A percentile compares a stretch with the other conserved stretches of the same genome.
Conservation (phyloP, 1,140 invertebrate genomes). For the Ceratosolen solmsi region DNA sequence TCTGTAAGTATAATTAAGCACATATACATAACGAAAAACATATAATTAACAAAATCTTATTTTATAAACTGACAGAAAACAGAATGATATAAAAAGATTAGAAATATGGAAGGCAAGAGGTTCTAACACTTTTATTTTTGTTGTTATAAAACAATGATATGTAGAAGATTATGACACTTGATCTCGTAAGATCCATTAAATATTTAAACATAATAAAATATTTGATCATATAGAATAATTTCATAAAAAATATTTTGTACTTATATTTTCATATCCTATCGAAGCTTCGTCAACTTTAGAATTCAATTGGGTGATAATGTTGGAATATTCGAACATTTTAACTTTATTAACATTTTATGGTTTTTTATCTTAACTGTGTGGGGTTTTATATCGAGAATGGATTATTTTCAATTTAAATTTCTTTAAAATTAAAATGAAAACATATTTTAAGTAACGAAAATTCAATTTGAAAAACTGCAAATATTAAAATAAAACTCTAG, state of each 20-base stretch:
- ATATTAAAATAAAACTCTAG: too few relatives aligned
- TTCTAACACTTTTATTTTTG: neutral
- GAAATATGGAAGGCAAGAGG: constrained; percentile 28
- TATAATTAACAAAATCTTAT: neutral
- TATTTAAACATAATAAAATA: constrained; percentile 19
- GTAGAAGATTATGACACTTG: constrained; percentile 14
- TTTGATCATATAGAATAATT: constrained; percentile 33
- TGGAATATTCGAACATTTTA: neutral
- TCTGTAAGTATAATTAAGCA: neutral
- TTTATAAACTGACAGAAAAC: neutral
- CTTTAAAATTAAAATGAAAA: too few relatives aligned
- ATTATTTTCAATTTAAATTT: too few relatives aligned
- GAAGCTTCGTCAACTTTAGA: constrained; percentile 19
- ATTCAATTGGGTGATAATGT: neutral
- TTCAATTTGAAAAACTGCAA: too few relatives aligned
- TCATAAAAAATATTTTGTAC: constrained; percentile 48
- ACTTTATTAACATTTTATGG: neutral
- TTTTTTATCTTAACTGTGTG: constrained; percentile 3
- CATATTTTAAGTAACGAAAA: too few relatives aligned
- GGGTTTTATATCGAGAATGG: too few relatives aligned
- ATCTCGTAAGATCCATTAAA: neutral
- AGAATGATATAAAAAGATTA: constrained; percentile 13
- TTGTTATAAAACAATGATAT: constrained; percentile 40
- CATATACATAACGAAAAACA: constrained; percentile 6
- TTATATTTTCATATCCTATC: constrained; percentile 6